These are phyloP conservation scores for Sminthurinus aureus DNA, from an alignment of 2,888 invertebrate genomes.

Conservation along the genomic window DNA sequence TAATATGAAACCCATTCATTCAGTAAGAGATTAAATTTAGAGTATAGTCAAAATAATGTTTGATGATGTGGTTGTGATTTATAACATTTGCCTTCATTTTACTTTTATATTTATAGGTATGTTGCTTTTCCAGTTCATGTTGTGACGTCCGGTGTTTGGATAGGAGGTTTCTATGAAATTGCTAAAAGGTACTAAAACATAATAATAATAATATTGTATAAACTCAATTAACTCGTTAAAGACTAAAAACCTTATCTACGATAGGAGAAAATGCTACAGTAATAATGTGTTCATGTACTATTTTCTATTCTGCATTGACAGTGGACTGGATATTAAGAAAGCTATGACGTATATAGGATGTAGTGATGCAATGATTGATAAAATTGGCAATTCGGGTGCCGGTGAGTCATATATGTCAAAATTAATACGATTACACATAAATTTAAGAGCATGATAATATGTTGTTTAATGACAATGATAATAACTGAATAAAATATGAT, in stretches of 20 bases:
- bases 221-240: too few relatives aligned
- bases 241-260: neutral
- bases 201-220: neutral
- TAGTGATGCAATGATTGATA: slow-evolving; percentile 79
- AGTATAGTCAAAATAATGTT: too few relatives aligned
- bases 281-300: neutral
- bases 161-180: slow-evolving; percentile 84
- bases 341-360: slow-evolving; percentile 79
- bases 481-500: too few relatives aligned
- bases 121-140: slow-evolving; percentile 92
- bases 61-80: too few relatives aligned
- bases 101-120: slow-evolving; percentile 68
- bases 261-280: too few relatives aligned
- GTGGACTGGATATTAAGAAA: slow-evolving; percentile 89
- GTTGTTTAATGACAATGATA: too few relatives aligned
- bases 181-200: slow-evolving; percentile 75
- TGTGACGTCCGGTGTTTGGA: slow-evolving; percentile 87
- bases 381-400: slow-evolving; percentile 79
- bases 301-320: slow-evolving; percentile 63
- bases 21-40: too few relatives aligned
- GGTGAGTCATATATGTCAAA: slow-evolving; percentile 65
- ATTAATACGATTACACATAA: too few relatives aligned
- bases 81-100: too few relatives aligned
- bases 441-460: too few relatives aligned
- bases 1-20: too few relatives aligned